A percentile compares a stretch with the other conserved stretches of the same genome.
phyloP scores from a whole-genome alignment of 1,140 invertebrate genomes.

The Pseudoatta argentina region DNA sequence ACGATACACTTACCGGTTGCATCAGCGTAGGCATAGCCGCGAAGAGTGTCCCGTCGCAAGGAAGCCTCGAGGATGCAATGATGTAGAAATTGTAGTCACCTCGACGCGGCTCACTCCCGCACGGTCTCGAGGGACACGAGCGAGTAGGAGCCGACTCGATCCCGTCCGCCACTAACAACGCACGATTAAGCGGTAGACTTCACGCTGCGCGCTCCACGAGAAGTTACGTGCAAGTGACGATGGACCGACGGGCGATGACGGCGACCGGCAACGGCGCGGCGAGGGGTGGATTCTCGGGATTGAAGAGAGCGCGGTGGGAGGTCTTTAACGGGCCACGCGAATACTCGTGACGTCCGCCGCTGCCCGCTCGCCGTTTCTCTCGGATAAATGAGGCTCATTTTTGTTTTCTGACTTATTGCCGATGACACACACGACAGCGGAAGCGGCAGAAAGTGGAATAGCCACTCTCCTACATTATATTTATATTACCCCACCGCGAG shows the following conservation, averaged over 20 bases:
- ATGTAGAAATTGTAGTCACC: constrained; percentile 9
- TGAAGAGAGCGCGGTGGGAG: background rate
- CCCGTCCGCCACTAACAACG: constrained; percentile 54
- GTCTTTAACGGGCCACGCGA: background rate
- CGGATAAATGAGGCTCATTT: background rate
- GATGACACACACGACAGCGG: constrained; percentile 44
- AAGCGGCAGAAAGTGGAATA: constrained; percentile 64
- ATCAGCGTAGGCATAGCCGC: constrained; percentile 75
- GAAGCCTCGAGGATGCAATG: background rate
- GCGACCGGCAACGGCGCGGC: background rate
- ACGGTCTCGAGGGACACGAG: constrained; percentile 19
- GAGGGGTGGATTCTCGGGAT: constrained; percentile 36
- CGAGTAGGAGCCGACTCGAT: constrained; percentile 50
- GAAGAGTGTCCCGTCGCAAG: constrained; percentile 6
- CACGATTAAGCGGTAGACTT: constrained; percentile 28
- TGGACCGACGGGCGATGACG: background rate
- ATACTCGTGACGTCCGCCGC: background rate
- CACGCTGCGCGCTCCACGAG: constrained; percentile 40
- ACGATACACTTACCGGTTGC: constrained; percentile 78
- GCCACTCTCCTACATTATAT: constrained; percentile 63
- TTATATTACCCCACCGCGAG: constrained; percentile 61
- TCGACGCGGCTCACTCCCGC: constrained; percentile 25
- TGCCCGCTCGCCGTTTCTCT: background rate
- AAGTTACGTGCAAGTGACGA: constrained; percentile 54
- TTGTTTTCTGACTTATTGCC: constrained; percentile 42